Conservation (phyloP, 92 coral and sea anemone species). For the Pocillopora grandis region DNA sequence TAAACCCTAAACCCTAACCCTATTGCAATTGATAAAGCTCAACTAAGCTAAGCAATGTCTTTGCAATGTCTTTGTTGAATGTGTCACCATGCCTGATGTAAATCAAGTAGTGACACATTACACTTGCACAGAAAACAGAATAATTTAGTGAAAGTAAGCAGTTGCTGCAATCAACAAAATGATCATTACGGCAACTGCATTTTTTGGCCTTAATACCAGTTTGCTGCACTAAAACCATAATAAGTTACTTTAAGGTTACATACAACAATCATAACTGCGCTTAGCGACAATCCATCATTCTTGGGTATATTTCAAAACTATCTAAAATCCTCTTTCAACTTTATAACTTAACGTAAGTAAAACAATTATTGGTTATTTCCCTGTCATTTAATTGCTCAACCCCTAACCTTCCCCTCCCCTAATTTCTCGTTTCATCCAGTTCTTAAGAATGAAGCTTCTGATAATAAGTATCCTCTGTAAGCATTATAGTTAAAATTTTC, state of each 20-base stretch:
- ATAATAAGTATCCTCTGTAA: background rate
- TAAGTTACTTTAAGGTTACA: background rate
- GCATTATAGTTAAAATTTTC: background rate
- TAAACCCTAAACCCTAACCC: too few relatives aligned
- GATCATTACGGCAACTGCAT: background rate
- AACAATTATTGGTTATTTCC: background rate
- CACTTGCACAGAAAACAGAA: conserved; percentile 11
- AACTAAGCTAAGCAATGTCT: conserved; percentile 23
- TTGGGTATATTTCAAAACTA: conserved; percentile 4
- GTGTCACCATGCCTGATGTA: conserved; percentile 23
- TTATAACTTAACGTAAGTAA: background rate
- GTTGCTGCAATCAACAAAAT: background rate
- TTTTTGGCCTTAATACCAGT: background rate
- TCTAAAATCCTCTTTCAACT: background rate
- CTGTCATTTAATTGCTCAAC: background rate
- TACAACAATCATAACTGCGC: background rate
- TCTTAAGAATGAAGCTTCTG: conserved; percentile 10
- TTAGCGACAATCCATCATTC: background rate
- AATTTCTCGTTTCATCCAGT: conserved; percentile 5
- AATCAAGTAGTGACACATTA: background rate
- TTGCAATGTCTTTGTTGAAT: background rate
- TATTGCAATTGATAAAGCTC: conserved; percentile 27
- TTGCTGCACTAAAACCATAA: background rate
- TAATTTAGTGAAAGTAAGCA: conserved; percentile 8
- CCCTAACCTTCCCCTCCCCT: background rate